phyloP scores from a whole-genome alignment of 2,888 invertebrate genomes.

The Lithosia quadra region DNA sequence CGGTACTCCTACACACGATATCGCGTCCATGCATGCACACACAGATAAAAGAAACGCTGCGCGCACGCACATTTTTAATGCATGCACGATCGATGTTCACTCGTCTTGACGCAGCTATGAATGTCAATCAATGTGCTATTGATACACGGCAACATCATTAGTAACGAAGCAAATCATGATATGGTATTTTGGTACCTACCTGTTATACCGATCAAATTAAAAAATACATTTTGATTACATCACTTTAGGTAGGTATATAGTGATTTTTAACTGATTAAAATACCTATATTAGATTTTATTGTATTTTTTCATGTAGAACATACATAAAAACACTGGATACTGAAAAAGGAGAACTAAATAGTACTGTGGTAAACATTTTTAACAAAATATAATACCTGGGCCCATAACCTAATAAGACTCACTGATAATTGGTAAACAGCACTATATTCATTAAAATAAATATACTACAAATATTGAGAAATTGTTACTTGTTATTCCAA shows the following conservation, averaged over 20 bases:
- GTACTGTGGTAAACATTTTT: neutral
- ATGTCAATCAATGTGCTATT: constrained; percentile 58
- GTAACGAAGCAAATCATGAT: constrained; percentile 53
- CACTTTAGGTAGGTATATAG: neutral
- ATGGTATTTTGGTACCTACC: constrained; percentile 31
- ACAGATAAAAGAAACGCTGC: constrained; percentile 53
- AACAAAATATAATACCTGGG: too few relatives aligned
- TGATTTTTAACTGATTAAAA: too few relatives aligned
- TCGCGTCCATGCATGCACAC: constrained; percentile 47
- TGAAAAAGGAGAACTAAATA: neutral
- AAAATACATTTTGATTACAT: neutral
- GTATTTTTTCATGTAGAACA: too few relatives aligned
- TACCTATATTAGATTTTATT: too few relatives aligned
- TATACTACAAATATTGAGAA: too few relatives aligned
- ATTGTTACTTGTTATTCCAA: too few relatives aligned
- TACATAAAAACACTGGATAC: too few relatives aligned
- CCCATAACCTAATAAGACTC: too few relatives aligned
- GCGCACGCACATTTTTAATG: constrained; percentile 57
- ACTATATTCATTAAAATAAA: too few relatives aligned
- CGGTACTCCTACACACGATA: constrained; percentile 61
- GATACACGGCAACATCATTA: constrained; percentile 40
- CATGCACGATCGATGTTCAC: constrained; percentile 50
- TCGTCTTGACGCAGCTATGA: constrained; percentile 50
- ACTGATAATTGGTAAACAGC: too few relatives aligned
- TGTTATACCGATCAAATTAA: constrained; percentile 18